These are phyloP conservation scores for Dicycla oo DNA, from an alignment of 2,888 invertebrate species.

Conservation along the genomic window DNA sequence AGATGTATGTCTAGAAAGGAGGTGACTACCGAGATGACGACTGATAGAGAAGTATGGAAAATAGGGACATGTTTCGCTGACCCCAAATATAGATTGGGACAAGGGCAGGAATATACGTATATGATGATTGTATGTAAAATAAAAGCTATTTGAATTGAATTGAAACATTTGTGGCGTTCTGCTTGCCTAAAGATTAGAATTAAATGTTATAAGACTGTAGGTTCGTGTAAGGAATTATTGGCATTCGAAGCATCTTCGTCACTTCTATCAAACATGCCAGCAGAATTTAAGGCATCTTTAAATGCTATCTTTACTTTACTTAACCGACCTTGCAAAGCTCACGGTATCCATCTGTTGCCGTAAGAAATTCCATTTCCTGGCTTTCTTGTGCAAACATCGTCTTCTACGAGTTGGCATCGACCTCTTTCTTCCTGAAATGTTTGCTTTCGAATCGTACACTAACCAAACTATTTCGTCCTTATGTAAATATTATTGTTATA, in stretches of 20 bases:
- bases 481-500: conserved; percentile 21
- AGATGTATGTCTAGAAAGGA: too few species aligned
- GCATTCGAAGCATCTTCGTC: neutral
- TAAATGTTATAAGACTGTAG: neutral
- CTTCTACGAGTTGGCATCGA: conserved; percentile 45
- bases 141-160: neutral
- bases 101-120: too few species aligned
- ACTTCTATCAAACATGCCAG: neutral
- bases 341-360: conserved; percentile 53
- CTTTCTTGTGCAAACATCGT: conserved; percentile 68
- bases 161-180: neutral
- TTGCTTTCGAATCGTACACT: conserved; percentile 47
- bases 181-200: neutral
- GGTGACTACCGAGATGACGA: too few species aligned
- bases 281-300: neutral
- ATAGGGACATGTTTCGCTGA: too few species aligned
- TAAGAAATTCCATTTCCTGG: conserved; percentile 74
- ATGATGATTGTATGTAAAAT: too few species aligned
- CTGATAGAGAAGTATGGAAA: too few species aligned
- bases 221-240: neutral
- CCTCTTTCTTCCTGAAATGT: conserved; percentile 32
- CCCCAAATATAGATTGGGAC: too few species aligned
- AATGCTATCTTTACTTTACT: conserved; percentile 32
- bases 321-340: conserved; percentile 24
- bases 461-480: conserved; percentile 44